Conservation (phyloP, 2,888 invertebrate species). For the Drosophila testacea region DNA sequence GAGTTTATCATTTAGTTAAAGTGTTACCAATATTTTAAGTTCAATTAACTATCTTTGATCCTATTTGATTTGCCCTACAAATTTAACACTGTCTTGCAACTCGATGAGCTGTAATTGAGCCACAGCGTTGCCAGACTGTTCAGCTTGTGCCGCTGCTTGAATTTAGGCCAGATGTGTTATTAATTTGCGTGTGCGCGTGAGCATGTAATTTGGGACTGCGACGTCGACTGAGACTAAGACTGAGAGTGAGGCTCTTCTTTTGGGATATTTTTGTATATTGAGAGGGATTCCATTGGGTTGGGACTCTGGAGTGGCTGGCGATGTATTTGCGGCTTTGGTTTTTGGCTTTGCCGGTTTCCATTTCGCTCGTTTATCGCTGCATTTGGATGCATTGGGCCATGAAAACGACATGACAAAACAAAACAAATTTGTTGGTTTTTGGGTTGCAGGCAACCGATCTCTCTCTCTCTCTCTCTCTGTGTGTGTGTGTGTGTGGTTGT, state of each 20-base stretch:
- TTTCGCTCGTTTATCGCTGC: conserved; percentile 47
- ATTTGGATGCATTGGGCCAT: conserved; percentile 77
- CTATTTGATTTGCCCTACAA: background rate
- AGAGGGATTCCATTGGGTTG: conserved; percentile 3
- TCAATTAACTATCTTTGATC: background rate
- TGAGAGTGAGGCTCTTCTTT: background rate
- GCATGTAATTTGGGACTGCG: conserved; percentile 81
- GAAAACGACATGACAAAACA: conserved; percentile 82
- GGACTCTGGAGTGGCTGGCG: conserved; percentile 43
- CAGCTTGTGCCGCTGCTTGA: conserved; percentile 9
- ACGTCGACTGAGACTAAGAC: background rate
- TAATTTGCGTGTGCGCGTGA: conserved; percentile 83
- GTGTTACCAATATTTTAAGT: too few relatives aligned
- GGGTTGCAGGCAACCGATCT: conserved; percentile 6
- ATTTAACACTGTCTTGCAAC: background rate
- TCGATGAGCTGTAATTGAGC: conserved; percentile 4
- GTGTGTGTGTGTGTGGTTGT: conserved; percentile 3
- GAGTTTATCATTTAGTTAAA: too few relatives aligned
- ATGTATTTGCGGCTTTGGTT: conserved; percentile 39
- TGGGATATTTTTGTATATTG: background rate
- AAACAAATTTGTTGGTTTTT: conserved; percentile 60
- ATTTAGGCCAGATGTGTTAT: conserved; percentile 83
- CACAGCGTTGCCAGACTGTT: conserved; percentile 18
- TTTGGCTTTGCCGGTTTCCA: conserved; percentile 63
- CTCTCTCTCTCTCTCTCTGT: background rate